Percentiles rank a stretch among this genome's conserved stretches.
Evolutionary conservation across 2,797 vertebrate genomes (phyloP).

Genomic region (Kryptolebias ocellatus): DNA sequence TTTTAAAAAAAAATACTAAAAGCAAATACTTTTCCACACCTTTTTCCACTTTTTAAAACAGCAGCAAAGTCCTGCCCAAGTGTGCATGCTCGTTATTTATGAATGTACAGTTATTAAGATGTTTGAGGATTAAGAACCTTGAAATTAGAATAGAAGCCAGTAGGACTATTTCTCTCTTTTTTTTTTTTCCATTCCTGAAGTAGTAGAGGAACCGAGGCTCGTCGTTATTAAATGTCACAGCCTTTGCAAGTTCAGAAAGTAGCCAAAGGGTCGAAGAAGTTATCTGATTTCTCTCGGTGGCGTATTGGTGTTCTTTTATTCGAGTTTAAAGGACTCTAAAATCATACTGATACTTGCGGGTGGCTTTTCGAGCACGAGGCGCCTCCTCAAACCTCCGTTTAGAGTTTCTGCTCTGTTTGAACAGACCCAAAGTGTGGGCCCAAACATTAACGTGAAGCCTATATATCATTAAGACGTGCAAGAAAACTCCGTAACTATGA

Average conservation of each 20-base stretch:
- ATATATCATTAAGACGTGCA: neutral
- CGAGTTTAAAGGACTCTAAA: neutral
- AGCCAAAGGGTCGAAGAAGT: neutral
- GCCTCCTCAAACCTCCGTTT: neutral
- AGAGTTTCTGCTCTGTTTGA: conserved; percentile 3
- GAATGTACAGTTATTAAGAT: no score
- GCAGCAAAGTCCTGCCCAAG: no score
- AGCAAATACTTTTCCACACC: no score
- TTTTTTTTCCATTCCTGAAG: no score
- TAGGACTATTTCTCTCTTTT: no score
- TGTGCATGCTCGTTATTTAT: no score
- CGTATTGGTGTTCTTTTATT: neutral
- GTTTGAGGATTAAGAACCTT: neutral
- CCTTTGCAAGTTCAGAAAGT: conserved; percentile 1
- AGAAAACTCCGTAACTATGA: neutral
- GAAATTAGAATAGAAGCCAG: neutral
- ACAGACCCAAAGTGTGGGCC: neutral
- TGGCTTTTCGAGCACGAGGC: conserved; percentile 1
- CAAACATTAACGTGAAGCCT: neutral
- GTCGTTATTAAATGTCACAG: conserved; percentile 1
- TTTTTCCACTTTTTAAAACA: no score
- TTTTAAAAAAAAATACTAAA: no score
- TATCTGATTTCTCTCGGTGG: conserved; percentile 11
- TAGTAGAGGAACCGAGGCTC: neutral
- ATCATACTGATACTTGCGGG: neutral